Conservation (phyloP, 1,140 invertebrate genomes). For the Penaeus japonicus region DNA sequence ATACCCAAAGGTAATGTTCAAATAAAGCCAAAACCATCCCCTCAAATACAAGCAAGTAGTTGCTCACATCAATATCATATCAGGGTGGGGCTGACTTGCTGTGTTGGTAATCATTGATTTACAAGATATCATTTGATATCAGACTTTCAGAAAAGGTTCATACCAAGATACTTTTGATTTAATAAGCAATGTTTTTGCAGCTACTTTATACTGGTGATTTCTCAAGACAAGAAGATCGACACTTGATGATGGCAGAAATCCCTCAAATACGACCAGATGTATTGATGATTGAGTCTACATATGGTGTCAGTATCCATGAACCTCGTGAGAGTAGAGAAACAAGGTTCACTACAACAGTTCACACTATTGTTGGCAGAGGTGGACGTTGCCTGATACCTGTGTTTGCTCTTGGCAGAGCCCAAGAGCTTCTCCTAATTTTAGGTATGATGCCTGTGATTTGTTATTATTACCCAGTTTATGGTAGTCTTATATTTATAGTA, state of each 20-base stretch:
- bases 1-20: too few species aligned
- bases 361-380: constrained; percentile 94
- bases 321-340: constrained; percentile 95
- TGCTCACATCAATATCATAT: too few species aligned
- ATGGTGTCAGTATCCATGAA: constrained; percentile 99
- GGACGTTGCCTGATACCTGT: constrained; percentile 98
- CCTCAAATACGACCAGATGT: constrained; percentile 96
- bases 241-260: constrained; percentile 99
- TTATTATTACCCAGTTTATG: constrained; percentile 25
- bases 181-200: constrained; percentile 65
- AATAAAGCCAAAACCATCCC: too few species aligned
- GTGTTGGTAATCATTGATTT: too few species aligned
- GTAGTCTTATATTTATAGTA: background rate
- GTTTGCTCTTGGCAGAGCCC: constrained; percentile 96
- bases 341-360: constrained; percentile 92
- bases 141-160: too few species aligned
- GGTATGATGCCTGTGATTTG: constrained; percentile 66
- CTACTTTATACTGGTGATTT: constrained; percentile 98
- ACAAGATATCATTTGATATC: too few species aligned
- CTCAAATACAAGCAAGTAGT: too few species aligned
- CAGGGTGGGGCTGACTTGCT: too few species aligned
- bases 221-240: constrained; percentile 96
- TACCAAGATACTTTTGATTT: too few species aligned
- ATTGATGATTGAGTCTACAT: constrained; percentile 92
- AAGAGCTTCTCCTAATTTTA: constrained; percentile 94